Evolutionary conservation across 1,140 invertebrate species (phyloP), one percentile per base, ranked within the genome.

Genomic region (Hypothenemus hampei): DNA sequence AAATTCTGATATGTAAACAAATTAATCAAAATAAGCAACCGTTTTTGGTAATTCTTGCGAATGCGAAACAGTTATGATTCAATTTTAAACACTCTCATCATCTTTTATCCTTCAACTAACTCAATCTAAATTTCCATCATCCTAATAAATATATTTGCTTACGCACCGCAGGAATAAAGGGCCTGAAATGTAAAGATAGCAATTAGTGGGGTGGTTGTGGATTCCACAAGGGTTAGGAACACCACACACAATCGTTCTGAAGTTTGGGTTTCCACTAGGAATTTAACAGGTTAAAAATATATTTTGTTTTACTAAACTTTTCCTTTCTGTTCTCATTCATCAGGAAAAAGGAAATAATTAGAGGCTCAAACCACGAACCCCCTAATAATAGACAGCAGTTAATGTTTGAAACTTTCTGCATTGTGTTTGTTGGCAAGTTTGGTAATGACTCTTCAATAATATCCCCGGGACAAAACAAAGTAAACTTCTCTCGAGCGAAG

Each of bases 111-210:
- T 21, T 41, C 39, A 20, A 3, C 16, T 41, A 41, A 8, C 39
- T 41, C 16, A 18, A 20, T 41, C 16, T 21, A 41, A 8, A 20
- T 21, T 20, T 18, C 16, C 8, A 16, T 41, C 16, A 11, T 20
- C 39, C 13, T 41, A 41, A 41, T 41, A 41, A 20, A 41, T 41
- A 16, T 41, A 41, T 20, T 41, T 20, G 39, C 20, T 41, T 41
- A 41, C 39, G 39, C 39, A 41, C 39, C 20, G 16, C 16, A 21
- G 39, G 16, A 41, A 41, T 20, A 41, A 41, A 41, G 39, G 16
- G 21, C 39, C 8, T 41, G 19, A 20, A 41, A 41, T 21, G 39
- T 20, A 41, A 41, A 8, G 5, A 41, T 20, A 22, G 8, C 39
- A 41, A 16, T 41, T 41, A 41, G 39, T 19, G 39, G 39, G 20